Evolutionary conservation across 1,140 invertebrate genomes (phyloP).

Genomic region (Ooceraea biroi): DNA sequence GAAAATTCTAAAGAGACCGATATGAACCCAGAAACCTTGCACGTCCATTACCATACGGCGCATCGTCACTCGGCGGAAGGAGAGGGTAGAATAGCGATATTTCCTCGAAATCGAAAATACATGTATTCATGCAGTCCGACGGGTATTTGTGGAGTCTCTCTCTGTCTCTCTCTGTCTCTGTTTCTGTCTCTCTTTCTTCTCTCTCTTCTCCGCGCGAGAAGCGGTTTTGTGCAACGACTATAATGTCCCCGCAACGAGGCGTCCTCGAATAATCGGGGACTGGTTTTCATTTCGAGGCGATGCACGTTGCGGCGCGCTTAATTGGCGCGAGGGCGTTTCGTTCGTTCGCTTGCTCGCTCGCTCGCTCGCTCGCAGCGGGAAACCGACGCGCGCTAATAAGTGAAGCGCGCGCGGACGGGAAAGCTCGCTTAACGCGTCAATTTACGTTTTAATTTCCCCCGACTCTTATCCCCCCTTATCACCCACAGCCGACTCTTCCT

Average conservation of each 20-base stretch:
- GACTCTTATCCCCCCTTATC: neutral
- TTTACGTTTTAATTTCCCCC: slow-evolving; percentile 61
- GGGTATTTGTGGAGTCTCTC: slow-evolving; percentile 7
- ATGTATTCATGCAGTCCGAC: neutral
- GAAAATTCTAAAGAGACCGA: no score
- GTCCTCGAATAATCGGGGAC: slow-evolving; percentile 39
- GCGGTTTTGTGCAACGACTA: neutral
- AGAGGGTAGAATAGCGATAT: neutral
- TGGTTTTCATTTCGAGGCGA: slow-evolving; percentile 47
- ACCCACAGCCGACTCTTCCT: no score
- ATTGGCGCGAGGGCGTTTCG: slow-evolving; percentile 45
- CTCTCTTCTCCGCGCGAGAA: neutral
- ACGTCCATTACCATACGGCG: slow-evolving; percentile 1
- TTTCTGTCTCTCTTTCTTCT: no score
- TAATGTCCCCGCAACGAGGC: slow-evolving; percentile 1
- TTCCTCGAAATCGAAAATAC: slow-evolving; percentile 32
- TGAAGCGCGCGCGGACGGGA: slow-evolving; percentile 27
- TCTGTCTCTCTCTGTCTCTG: no score
- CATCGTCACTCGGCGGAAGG: neutral
- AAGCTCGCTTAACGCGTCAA: slow-evolving; percentile 51
- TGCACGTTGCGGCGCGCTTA: slow-evolving; percentile 44
- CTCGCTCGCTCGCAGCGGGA: slow-evolving; percentile 27
- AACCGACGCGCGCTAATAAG: slow-evolving; percentile 47
- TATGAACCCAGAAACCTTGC: neutral
- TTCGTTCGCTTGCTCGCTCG: no score